These are phyloP conservation scores for Sylvilagus floridanus DNA, from an alignment of 2,797 vertebrate genomes.

Conservation along the genomic window DNA sequence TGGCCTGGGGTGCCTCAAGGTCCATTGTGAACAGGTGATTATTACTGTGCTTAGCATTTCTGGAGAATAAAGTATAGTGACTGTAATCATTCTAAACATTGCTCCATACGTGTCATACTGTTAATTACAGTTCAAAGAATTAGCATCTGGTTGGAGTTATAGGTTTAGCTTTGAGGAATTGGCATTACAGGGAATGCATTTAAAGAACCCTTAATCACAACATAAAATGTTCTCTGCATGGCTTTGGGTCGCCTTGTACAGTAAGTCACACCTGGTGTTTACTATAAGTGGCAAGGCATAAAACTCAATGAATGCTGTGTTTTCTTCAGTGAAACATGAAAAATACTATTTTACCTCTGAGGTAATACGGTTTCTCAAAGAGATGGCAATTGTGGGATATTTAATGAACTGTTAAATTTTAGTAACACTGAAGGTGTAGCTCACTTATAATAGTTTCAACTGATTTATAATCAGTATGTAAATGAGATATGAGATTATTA, in stretches of 20 bases:
- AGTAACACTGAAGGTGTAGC: not conserved
- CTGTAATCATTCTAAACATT: constrained; percentile 80
- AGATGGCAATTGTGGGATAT: not conserved
- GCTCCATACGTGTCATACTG: constrained; percentile 78
- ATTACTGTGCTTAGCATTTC: constrained; percentile 79
- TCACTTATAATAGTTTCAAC: not conserved
- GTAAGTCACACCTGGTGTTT: constrained; percentile 43
- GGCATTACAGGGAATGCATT: constrained; percentile 76
- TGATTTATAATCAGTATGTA: constrained; percentile 50
- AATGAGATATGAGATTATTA: constrained; percentile 27
- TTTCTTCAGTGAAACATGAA: not conserved
- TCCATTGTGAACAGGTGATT: constrained; percentile 79
- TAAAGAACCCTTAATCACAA: constrained; percentile 77
- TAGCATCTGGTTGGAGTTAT: constrained; percentile 82
- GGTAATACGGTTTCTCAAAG: not conserved
- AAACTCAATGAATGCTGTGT: not conserved
- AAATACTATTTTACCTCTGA: not conserved
- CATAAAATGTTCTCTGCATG: constrained; percentile 58
- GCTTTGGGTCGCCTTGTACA: constrained; percentile 37
- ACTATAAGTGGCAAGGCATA: not conserved
- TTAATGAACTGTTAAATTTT: constrained; percentile 41
- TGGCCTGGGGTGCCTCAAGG: constrained; percentile 69
- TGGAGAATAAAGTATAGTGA: constrained; percentile 69
- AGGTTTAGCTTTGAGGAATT: constrained; percentile 72
- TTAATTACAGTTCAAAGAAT: constrained; percentile 84